Percentiles rank a stretch among this genome's conserved stretches.
These are phyloP conservation scores for Xenopus petersii DNA, from an alignment of 2,797 vertebrate genomes.

Conservation along the genomic window DNA sequence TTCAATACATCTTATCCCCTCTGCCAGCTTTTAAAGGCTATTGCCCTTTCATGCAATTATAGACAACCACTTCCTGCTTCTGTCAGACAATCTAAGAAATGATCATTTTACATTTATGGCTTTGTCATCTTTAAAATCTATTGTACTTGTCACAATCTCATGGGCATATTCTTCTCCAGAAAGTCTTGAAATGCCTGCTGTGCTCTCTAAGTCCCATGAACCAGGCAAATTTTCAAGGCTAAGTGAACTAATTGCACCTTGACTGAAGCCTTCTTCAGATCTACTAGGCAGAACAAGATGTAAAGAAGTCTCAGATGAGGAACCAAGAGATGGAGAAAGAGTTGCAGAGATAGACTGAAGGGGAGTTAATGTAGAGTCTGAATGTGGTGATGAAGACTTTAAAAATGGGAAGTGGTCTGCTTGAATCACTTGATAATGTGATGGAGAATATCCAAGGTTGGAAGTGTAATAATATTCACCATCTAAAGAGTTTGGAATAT, in stretches of 20 bases:
- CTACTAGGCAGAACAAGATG: constrained; percentile 70
- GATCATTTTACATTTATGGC: constrained; percentile 66
- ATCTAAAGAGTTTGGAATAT: constrained; percentile 53
- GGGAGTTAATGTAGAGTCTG: constrained; percentile 67
- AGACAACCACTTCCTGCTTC: constrained; percentile 44
- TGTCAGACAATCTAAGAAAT: constrained; percentile 41
- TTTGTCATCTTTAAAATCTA: constrained; percentile 63
- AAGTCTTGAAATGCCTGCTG: constrained; percentile 47
- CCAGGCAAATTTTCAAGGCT: constrained; percentile 73
- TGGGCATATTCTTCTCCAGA: constrained; percentile 58
- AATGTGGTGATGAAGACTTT: constrained; percentile 64
- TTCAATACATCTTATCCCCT: constrained; percentile 22
- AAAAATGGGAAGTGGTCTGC: constrained; percentile 65
- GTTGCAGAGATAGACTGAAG: constrained; percentile 75
- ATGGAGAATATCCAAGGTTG: constrained; percentile 59
- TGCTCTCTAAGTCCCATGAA: constrained; percentile 64
- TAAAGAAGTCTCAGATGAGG: constrained; percentile 68
- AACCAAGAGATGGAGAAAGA: constrained; percentile 67
- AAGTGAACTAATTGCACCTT: constrained; percentile 65
- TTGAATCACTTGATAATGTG: constrained; percentile 63
- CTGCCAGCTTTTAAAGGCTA: constrained; percentile 38
- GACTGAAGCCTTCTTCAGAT: constrained; percentile 67
- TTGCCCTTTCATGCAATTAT: constrained; percentile 47
- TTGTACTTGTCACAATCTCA: constrained; percentile 62
- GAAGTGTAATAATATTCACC: constrained; percentile 57